These are phyloP conservation scores for Desmophyllum pertusum DNA, from an alignment of 92 coral and sea anemone genomes.

Conservation along the genomic window DNA sequence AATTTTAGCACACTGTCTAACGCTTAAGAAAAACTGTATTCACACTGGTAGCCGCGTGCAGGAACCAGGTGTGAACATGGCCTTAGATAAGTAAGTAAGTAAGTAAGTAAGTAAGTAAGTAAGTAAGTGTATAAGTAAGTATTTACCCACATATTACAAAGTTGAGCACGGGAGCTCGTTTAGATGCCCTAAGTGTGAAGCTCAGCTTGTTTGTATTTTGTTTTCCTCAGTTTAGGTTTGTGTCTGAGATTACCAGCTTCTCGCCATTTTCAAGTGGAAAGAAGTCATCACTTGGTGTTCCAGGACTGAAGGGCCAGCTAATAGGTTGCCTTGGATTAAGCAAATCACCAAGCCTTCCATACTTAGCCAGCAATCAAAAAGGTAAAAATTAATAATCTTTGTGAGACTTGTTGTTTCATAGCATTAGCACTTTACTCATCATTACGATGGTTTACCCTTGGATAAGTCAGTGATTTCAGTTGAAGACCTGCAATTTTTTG, in stretches of 20 bases:
- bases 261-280: constrained; percentile 42
- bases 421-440: background rate
- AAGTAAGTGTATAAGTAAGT: no score
- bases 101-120: no score
- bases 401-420: background rate
- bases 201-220: background rate
- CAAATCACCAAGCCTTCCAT: constrained; percentile 61
- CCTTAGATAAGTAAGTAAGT: no score
- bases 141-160: no score
- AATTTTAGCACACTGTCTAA: background rate
- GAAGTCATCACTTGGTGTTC: constrained; percentile 31
- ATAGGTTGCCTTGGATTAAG: constrained; percentile 73
- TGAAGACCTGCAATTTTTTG: no score
- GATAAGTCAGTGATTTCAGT: no score
- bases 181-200: no score
- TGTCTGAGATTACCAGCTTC: constrained; percentile 45
- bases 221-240: constrained; percentile 52
- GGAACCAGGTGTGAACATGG: background rate
- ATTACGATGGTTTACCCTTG: no score
- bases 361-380: constrained; percentile 45
- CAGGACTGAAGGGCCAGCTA: constrained; percentile 64
- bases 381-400: constrained; percentile 9
- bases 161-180: no score
- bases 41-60: background rate
- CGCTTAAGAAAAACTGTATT: background rate